These are phyloP conservation scores for Psettodes erumei DNA, from an alignment of 2,113 vertebrate species.

Conservation along the genomic window DNA sequence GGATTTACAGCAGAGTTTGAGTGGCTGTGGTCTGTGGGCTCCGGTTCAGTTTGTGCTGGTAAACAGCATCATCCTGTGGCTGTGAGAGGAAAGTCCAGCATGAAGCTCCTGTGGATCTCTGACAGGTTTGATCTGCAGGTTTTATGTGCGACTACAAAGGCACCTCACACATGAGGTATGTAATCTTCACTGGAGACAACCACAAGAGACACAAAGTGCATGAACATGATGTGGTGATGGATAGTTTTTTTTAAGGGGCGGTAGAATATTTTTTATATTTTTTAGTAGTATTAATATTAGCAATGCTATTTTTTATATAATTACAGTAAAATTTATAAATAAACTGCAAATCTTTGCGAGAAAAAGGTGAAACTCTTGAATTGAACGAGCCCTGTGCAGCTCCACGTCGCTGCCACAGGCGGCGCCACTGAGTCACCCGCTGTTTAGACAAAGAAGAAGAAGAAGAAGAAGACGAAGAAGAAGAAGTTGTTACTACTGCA, in stretches of 20 bases:
- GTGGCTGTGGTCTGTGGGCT: too few species aligned
- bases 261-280: too few species aligned
- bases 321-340: too few species aligned
- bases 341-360: not conserved
- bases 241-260: too few species aligned
- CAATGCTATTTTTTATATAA: too few species aligned
- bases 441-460: not conserved
- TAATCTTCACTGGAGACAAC: too few species aligned
- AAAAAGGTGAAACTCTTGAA: not conserved
- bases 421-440: not conserved
- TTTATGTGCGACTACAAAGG: too few species aligned
- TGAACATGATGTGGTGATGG: too few species aligned
- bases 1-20: not conserved
- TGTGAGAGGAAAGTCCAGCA: not conserved
- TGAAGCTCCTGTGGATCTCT: not conserved
- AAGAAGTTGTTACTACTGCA: slow-evolving; percentile 5
- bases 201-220: too few species aligned
- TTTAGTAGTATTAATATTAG: too few species aligned
- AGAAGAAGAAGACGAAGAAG: slow-evolving; percentile 23
- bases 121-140: not conserved
- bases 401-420: not conserved
- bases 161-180: too few species aligned
- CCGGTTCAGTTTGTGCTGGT: not conserved
- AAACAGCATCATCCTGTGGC: slow-evolving; percentile 58
- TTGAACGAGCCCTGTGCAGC: not conserved